Conservation (phyloP, 2,113 vertebrate genomes). For the Perca schrenkii region DNA sequence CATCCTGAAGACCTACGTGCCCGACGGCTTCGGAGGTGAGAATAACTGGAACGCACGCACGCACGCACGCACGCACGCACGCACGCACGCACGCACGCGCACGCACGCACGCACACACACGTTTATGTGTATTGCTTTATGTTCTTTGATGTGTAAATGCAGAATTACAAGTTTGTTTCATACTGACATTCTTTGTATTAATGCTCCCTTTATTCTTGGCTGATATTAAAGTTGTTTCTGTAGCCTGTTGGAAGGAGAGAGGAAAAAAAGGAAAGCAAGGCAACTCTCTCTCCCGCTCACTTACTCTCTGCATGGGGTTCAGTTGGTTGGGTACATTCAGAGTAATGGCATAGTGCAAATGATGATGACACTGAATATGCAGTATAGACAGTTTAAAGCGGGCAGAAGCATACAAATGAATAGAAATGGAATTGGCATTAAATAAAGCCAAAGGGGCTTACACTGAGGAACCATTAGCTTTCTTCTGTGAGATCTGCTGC, state of each 20-base stretch:
- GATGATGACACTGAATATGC: conserved; percentile 68
- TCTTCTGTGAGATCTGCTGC: conserved; percentile 29
- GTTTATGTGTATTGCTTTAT: neutral
- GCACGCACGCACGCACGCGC: neutral
- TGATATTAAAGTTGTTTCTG: conserved; percentile 40
- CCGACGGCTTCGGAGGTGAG: conserved; percentile 98
- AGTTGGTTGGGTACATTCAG: conserved; percentile 47
- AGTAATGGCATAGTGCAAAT: conserved; percentile 69
- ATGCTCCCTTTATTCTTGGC: conserved; percentile 18
- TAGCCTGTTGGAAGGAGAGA: conserved; percentile 41
- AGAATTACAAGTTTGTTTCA: conserved; percentile 22
- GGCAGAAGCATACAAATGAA: conserved; percentile 64
- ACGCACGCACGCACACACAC: neutral
- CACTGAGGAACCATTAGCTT: conserved; percentile 51
- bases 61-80: neutral
- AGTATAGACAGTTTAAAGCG: conserved; percentile 52
- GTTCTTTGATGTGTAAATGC: neutral
- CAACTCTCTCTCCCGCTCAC: conserved; percentile 12
- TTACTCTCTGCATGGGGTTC: conserved; percentile 24
- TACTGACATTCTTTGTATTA: conserved; percentile 29
- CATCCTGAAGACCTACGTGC: conserved; percentile 98
- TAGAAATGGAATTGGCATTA: conserved; percentile 70
- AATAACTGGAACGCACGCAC: neutral
- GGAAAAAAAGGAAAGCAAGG: conserved; percentile 4
- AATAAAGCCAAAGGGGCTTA: conserved; percentile 73